Base-by-base conservation (phyloP, 2,113 vertebrate genomes). In the Centropus bengalensis region DNA sequence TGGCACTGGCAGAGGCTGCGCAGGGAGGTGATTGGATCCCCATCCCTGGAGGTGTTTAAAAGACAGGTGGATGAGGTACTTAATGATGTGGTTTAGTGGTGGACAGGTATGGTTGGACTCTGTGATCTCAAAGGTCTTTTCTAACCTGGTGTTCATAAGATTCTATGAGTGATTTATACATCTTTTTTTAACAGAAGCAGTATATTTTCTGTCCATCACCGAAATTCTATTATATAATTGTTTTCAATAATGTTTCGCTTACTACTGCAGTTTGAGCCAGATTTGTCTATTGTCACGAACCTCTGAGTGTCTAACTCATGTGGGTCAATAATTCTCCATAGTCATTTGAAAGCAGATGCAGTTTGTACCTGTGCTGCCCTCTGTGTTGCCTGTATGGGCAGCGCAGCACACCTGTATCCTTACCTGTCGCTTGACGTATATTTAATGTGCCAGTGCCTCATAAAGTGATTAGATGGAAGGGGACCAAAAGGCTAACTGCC, bases 341-440 rank as follows among this genome's bases (percentile, higher is more conserved):
- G 52, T 22, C 47, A 8, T 86, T 56, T 27, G 2, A 1, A 26
- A 51, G 32, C 15, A 38, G 3, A 2, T 15, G 3, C 3, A 27
- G 1, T 0, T 0, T 51, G 32, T 59, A 11, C 12, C 27, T 59
- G 4, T 38, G 21, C 40, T 47, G 10, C 19, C 9, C 18, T 52
- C 16, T 60, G 1, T 51, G 54, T 38, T 79, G 52, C 14, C 49
- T 44, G 11, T 32, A 1, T 44, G 45, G 22, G 45, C 47, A 66
- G 15, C 28, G 28, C 32, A 30, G 24, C n/a, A 4, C 59, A 22
- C 9, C 27, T 89, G 9, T 44, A 2, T 36, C 24, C 55, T 42
- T 19, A 8, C 4, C 0, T 32, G 15, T 55, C 33, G 2, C 14
- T 51, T 70, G 42, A 6, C 8, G 1, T 13, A 4, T 64, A 3